Evolutionary conservation across 1,140 invertebrate genomes (phyloP), one percentile per base, ranked within the genome.

Genomic region (Diachasma alloeum): DNA sequence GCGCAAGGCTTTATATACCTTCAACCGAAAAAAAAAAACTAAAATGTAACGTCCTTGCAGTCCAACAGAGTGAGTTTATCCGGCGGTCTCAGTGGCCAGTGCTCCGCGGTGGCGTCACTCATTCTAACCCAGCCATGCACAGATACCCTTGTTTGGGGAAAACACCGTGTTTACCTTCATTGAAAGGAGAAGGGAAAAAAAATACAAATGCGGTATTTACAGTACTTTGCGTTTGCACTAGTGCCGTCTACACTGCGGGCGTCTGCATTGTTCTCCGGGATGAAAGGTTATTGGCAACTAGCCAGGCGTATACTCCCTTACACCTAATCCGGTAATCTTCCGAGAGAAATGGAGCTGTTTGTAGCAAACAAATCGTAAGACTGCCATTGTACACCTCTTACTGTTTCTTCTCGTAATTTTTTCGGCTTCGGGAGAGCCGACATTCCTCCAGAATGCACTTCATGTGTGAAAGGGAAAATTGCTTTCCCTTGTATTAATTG

Each of bases 281-380:
- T 36, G 66, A 63, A 63, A 63, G 59, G 81, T 87, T 84, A 88
- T 87, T 84, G 78, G 56, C 72, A 70, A 80, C 80, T 78, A 84
- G 71, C 83, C 80, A 82, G 78, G 84, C 86, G 83, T 87, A 76
- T 83, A 84, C 74, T 84, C 78, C 76, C 83, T 84, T 84, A 83
- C 83, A 84, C 81, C 83, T 88, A 88, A 87, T 87, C 86, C 84
- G 86, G 84, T 87, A 87, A 88, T 88, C 87, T 82, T 17, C 44
- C 75, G 26, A 31, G 68, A 72, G 86, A 88, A 88, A 87, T 83
- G 81, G 86, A 87, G 84, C 83, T 85, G 85, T 84, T 87, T 86
- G 82, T 83, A 83, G 81, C 83, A 85, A 86, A 84, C 79, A 83
- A 80, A 82, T 83, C 78, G 83, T 82, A 79, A 80, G 78, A 13